Evolutionary conservation across 2,113 vertebrate species (phyloP), one percentile per base, ranked within the genome.

Genomic region (Tachycineta bicolor): DNA sequence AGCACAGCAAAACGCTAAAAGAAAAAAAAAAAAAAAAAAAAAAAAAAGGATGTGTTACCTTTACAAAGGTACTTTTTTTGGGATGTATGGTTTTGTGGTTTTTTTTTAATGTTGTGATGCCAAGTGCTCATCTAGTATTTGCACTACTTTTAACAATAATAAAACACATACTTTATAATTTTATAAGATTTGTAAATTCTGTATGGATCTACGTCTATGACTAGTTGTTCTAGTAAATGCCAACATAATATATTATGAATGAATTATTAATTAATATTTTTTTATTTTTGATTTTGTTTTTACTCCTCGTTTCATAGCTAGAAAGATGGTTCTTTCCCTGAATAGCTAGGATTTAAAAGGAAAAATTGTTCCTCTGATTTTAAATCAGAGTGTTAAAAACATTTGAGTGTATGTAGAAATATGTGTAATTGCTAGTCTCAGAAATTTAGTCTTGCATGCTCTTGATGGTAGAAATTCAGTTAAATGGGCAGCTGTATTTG

Each of bases 71-170:
- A 46, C 7, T 71, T 46, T 70, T 71, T 43, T 26, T 67, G 46
- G 22, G 20, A 9, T 85, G 9, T 29, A 60, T 47, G 7, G 26
- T 73, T 56, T 81, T 53, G 12, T 70, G 14, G 0, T 7, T 29
- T 73, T 9, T 29, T 73, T 93, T 90, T 37, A 60, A 64, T n/a
- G 7, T 67, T 94, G 37, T 81, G 52, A 56, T 92, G 93, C 91
- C 93, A 94, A 92, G 93, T 95, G 93, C 26, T 94, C 94, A 94
- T 96, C 90, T 96, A 96, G 60, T 96, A 78, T 92, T 94, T 88
- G 90, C 87, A 94, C 82, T 88, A 52, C 75, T 94, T 92, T 92
- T 93, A 88, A 94, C 90, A 96, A 68, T 65, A 87, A 83, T 49
- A 41, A 70, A 86, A 49, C 52, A 74, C 0, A 1, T 80, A 71